Percentiles rank a stretch among this genome's conserved stretches.
phyloP scores from a whole-genome alignment of 2,113 vertebrate species.

The Phalacrocorax brasilianus region DNA sequence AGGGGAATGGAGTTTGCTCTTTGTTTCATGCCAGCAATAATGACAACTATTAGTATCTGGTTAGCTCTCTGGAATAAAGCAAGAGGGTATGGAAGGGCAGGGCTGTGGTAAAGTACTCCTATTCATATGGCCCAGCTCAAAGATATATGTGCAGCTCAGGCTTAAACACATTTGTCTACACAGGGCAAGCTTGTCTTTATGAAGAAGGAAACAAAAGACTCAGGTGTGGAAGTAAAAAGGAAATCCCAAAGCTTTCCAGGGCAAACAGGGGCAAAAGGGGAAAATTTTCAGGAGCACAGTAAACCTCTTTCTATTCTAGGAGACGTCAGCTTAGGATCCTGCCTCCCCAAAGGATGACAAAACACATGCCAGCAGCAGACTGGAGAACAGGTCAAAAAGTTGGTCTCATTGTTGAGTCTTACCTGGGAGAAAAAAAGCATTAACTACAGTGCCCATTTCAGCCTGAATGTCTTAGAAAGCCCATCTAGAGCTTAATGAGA shows the following conservation, averaged over 20 bases:
- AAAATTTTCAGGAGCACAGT: not conserved
- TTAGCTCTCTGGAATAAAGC: not conserved
- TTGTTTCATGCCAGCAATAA: not conserved
- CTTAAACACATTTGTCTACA: not conserved
- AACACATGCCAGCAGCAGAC: not conserved
- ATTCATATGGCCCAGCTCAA: not conserved
- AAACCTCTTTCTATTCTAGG: not conserved
- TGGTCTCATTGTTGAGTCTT: not conserved
- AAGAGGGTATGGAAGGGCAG: not conserved
- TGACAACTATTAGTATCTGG: not conserved
- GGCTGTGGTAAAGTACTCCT: not conserved
- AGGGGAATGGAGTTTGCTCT: not conserved
- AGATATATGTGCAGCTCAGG: not conserved
- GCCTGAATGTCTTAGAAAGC: not conserved
- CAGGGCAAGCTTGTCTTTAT: not conserved
- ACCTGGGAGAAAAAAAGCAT: not conserved
- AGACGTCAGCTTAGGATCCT: not conserved
- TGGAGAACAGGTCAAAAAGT: not conserved
- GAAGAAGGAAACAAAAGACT: not conserved
- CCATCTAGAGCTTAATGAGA: not conserved
- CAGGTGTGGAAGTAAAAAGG: not conserved
- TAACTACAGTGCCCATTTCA: not conserved
- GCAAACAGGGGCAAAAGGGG: not conserved
- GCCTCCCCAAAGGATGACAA: not conserved
- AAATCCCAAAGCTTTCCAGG: not conserved